Base-by-base conservation (phyloP, 2,113 vertebrate genomes). In the Phasianus colchicus region DNA sequence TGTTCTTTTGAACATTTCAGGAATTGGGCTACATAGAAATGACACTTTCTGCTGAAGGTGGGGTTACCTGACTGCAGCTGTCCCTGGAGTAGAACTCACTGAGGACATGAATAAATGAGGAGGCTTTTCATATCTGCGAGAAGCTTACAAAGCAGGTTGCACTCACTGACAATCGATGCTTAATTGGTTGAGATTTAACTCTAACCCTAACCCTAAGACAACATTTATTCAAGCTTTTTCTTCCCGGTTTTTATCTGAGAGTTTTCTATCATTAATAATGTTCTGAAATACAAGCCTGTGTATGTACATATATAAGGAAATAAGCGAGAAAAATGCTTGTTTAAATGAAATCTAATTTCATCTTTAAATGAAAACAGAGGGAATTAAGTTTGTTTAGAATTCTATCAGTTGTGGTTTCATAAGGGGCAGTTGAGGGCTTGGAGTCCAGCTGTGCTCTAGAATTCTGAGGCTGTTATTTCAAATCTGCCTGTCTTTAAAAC, bases 1-100 rank as follows among this genome's bases (percentile, higher is more conserved):
- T 97, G 93, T 96, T 95, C 67, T 95, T 93, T 67, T 84, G 83
- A 95, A 47, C 43, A 6, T 50, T 87, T 76, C 57, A 45, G 72
- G 83, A 97, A 92, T 91, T 96, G 66, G 55, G 79, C 66, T 94
- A 34, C 67, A 83, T 45, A 88, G 45, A 81, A 71, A 22, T 93
- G 82, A 92, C 42, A 52, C 82, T 93, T 93, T 67, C 83, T 92
- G 64, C 89, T 79, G 93, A 95, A 88, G 3, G 6, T 84, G 77
- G 50, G 38, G 52, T 20, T 95, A 89, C 50, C 77, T 67, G 72
- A 75, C 85, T 91, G 83, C 48, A 77, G n/a, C 65, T 45, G n/a
- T 96, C 64, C 22, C 45, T 18, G 22, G 69, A 93, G 86, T 67
- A 77, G 69, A 89, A 22, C 65, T 96, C 43, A 10, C 36, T 30